These are phyloP conservation scores for Chouioia cunea DNA, from an alignment of 2,888 invertebrate species.

Conservation along the genomic window DNA sequence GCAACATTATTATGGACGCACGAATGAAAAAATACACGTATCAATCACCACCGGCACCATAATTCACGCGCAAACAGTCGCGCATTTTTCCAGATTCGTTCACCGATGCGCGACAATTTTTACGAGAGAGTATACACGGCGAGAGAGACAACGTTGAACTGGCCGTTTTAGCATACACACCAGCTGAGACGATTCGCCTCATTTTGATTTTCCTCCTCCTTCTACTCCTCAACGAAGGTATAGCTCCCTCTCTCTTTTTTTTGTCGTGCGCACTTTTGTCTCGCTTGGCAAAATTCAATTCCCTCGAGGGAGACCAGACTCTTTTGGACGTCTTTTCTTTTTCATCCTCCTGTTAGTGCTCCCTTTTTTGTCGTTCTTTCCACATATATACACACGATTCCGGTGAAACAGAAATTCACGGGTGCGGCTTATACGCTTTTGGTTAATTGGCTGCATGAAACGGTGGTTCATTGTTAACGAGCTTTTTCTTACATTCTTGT, in stretches of 20 bases:
- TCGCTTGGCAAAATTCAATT: slow-evolving; percentile 39
- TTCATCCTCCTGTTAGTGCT: background rate
- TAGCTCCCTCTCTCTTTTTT: no score
- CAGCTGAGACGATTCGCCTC: slow-evolving; percentile 10
- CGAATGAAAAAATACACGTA: no score
- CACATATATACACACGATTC: no score
- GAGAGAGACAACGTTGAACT: slow-evolving; percentile 1
- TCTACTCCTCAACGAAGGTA: no score
- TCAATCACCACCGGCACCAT: background rate
- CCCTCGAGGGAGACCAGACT: slow-evolving; percentile 12
- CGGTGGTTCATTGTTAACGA: no score
- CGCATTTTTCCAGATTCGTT: background rate
- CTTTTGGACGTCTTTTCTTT: background rate
- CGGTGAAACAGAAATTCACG: no score
- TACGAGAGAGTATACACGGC: background rate
- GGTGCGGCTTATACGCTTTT: no score
- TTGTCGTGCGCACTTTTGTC: background rate
- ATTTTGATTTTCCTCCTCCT: slow-evolving; percentile 14
- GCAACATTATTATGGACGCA: no score
- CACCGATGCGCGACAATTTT: slow-evolving; percentile 4
- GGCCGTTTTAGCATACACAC: no score
- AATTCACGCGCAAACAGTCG: background rate
- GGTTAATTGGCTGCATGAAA: no score
- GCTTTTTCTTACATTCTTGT: no score
- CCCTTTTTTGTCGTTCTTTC: background rate